Evolutionary conservation across 64 coral and sea anemone species (phyloP).

Genomic region (Montipora efflorescens): DNA sequence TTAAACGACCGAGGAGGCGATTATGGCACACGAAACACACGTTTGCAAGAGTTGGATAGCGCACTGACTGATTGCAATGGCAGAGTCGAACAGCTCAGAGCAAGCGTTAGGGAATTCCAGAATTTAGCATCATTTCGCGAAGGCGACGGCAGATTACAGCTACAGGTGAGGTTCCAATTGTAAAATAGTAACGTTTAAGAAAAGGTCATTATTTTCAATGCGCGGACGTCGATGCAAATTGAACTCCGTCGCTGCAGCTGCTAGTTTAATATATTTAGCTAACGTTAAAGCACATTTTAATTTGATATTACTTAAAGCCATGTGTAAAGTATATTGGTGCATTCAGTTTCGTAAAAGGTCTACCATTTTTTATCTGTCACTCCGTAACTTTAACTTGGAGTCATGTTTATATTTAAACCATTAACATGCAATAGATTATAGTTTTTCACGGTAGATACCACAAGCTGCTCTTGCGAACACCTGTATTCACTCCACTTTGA

Average conservation of each 20-base stretch:
- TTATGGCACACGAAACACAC: slow-evolving; percentile 57
- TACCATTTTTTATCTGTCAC: background rate
- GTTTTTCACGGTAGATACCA: background rate
- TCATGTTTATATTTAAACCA: background rate
- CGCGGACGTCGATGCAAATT: too few species aligned
- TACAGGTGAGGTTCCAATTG: background rate
- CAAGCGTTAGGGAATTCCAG: slow-evolving; percentile 39
- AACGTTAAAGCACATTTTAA: background rate
- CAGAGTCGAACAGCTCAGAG: slow-evolving; percentile 59
- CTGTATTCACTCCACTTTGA: background rate
- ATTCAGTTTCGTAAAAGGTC: background rate
- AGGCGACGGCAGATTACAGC: slow-evolving; percentile 39
- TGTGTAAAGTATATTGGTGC: background rate
- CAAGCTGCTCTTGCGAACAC: background rate
- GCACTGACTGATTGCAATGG: slow-evolving; percentile 77
- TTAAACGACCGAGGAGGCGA: slow-evolving; percentile 66
- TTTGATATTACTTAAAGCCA: background rate
- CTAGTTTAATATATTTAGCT: background rate
- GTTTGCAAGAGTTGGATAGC: slow-evolving; percentile 72
- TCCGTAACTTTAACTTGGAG: background rate
- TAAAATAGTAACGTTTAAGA: background rate
- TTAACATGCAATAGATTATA: background rate
- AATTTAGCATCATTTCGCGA: slow-evolving; percentile 30
- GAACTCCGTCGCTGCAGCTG: background rate
- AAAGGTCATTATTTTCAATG: background rate